These are phyloP conservation scores for Zootoca vivipara DNA, from an alignment of 2,113 vertebrate genomes.

Conservation along the genomic window DNA sequence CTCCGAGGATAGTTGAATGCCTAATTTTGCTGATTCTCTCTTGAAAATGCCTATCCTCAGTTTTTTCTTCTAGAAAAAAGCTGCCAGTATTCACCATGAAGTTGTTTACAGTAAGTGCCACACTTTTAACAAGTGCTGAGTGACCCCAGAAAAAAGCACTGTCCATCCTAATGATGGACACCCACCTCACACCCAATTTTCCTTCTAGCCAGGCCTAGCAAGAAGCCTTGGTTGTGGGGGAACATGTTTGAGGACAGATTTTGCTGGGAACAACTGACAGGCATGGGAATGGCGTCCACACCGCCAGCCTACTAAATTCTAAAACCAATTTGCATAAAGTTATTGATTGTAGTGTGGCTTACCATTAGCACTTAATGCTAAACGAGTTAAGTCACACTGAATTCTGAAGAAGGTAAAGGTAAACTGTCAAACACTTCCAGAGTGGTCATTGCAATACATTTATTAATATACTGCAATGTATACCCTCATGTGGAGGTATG, in stretches of 20 bases:
- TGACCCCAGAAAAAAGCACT: too few species aligned
- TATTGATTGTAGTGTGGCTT: neutral
- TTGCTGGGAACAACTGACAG: neutral
- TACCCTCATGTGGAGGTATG: slow-evolving; percentile 44
- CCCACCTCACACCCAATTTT: neutral
- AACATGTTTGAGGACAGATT: accelerated
- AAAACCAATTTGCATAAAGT: neutral
- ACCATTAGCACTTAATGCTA: neutral
- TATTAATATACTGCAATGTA: neutral
- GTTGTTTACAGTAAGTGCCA: too few species aligned
- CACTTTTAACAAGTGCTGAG: too few species aligned
- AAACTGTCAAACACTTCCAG: neutral
- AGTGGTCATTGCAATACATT: accelerated
- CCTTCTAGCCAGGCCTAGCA: neutral
- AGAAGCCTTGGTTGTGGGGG: neutral
- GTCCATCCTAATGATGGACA: too few species aligned
- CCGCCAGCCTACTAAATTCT: neutral
- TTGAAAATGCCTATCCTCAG: neutral
- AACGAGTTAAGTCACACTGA: neutral
- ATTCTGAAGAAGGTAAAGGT: neutral
- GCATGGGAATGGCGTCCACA: neutral
- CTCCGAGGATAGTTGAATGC: neutral
- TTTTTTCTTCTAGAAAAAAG: neutral
- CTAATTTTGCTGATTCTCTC: neutral
- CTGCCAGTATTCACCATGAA: too few species aligned